phyloP scores from a whole-genome alignment of 2,113 vertebrate species.

The Naja naja region DNA sequence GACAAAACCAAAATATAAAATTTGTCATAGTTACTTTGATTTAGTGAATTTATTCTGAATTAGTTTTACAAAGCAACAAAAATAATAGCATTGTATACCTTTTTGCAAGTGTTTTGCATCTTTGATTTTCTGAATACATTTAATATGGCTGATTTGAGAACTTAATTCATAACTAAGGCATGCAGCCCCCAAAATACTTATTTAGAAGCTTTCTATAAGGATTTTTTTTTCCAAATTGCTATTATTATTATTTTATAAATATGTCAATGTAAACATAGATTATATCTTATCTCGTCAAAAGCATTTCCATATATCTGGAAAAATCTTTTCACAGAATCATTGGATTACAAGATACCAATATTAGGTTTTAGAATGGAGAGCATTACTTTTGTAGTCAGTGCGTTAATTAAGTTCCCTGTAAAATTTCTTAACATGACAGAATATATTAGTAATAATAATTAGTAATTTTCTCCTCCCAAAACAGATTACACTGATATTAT shows the following conservation, averaged over 20 bases:
- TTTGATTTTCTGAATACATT: neutral
- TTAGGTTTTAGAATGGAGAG: neutral
- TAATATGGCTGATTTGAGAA: neutral
- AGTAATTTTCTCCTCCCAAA: neutral
- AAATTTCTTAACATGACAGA: neutral
- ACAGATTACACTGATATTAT: neutral
- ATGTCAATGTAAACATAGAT: neutral
- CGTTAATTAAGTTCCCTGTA: neutral
- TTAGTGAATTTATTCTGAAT: neutral
- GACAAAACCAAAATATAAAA: neutral
- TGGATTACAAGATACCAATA: neutral
- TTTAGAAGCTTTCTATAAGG: rapidly evolving
- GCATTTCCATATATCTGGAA: neutral
- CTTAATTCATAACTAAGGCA: neutral
- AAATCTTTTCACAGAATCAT: neutral
- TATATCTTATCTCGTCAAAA: neutral
- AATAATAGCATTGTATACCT: neutral
- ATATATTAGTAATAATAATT: neutral
- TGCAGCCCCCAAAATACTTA: neutral
- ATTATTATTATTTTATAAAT: neutral
- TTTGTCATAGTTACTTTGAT: neutral
- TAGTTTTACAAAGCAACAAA: neutral
- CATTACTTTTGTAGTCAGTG: neutral
- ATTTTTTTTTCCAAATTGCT: neutral
- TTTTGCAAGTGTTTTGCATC: neutral